Percentiles rank a stretch among this genome's conserved stretches.
phyloP scores from a whole-genome alignment of 92 coral and sea anemone genomes.

The Actinostola sp. region DNA sequence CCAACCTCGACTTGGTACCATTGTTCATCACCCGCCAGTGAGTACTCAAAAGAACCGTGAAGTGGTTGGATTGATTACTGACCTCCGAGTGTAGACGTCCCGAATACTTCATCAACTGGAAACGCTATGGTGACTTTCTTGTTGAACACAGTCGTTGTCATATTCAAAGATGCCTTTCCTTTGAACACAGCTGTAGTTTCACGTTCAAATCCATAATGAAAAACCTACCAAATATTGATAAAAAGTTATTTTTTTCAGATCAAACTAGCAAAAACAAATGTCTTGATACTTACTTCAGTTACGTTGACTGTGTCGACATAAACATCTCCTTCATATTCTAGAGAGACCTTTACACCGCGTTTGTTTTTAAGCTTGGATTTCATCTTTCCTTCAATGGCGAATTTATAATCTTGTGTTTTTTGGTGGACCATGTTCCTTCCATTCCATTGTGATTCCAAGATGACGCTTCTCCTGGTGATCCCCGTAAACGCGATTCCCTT shows the following conservation, averaged over 20 bases:
- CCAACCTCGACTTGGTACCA: too few relatives aligned
- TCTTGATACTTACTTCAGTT: slow-evolving; percentile 12
- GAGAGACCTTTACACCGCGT: neutral
- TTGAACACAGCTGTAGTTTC: slow-evolving; percentile 2
- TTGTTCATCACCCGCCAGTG: too few relatives aligned
- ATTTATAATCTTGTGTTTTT: neutral
- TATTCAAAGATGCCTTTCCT: slow-evolving; percentile 27
- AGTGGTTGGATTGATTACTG: neutral
- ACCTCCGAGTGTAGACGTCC: slow-evolving; percentile 17
- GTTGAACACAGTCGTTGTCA: slow-evolving; percentile 13
- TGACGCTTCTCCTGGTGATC: neutral
- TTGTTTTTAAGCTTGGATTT: slow-evolving; percentile 4
- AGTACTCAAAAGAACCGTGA: neutral
- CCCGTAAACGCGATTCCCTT: slow-evolving; percentile 12
- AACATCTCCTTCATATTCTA: slow-evolving; percentile 22
- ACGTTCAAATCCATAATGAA: slow-evolving; percentile 16
- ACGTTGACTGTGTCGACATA: slow-evolving; percentile 10
- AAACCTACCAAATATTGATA: neutral
- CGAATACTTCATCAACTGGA: slow-evolving; percentile 5
- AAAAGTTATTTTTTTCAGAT: neutral
- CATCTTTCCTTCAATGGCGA: slow-evolving; percentile 21
- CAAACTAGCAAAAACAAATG: neutral
- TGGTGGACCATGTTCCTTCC: slow-evolving; percentile 3
- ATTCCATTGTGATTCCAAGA: slow-evolving; percentile 4
- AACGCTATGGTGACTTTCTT: neutral